A percentile compares a stretch with the other conserved stretches of the same genome.
Conservation (phyloP, 2,797 vertebrate genomes). For the Atherinosoma microstoma region DNA sequence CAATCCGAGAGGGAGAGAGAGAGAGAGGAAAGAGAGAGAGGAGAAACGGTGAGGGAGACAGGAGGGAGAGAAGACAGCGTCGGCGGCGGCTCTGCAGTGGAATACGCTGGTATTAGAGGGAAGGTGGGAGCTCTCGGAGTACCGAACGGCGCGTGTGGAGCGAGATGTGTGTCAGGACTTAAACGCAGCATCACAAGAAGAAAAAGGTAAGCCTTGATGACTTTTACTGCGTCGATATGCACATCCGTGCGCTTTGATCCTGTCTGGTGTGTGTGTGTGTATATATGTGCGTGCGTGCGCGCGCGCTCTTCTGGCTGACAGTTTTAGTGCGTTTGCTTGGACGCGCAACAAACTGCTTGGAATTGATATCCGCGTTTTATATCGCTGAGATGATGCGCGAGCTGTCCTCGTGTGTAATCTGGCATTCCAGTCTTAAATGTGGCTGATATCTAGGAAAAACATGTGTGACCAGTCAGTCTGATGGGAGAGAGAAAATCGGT, state of each 20-base stretch:
- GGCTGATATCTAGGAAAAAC: constrained; percentile 46
- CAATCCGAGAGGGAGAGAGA: constrained; percentile 63
- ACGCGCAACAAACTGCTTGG: constrained; percentile 57
- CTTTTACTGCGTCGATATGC: constrained; percentile 22
- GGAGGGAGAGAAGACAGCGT: constrained; percentile 65
- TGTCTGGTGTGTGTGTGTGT: constrained; percentile 18
- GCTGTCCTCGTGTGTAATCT: constrained; percentile 19
- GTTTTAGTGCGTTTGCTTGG: constrained; percentile 34
- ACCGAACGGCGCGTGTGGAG: constrained; percentile 37
- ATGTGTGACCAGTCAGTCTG: constrained; percentile 27
- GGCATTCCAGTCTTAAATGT: constrained; percentile 2
- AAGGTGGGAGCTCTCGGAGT: constrained; percentile 62
- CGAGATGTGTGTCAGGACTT: constrained; percentile 51
- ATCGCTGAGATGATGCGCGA: constrained; percentile 24
- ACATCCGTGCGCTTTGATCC: constrained; percentile 4
- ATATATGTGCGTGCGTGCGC: background rate
- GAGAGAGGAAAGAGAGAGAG: constrained; percentile 26
- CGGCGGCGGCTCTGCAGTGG: constrained; percentile 80
- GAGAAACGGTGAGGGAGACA: constrained; percentile 34
- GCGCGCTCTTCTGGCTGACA: constrained; percentile 10
- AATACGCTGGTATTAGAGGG: constrained; percentile 67
- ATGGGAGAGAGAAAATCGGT: background rate
- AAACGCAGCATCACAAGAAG: constrained; percentile 8
- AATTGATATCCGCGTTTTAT: constrained; percentile 37
- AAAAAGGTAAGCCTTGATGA: constrained; percentile 52